phyloP scores from a whole-genome alignment of 2,797 vertebrate genomes.

The Anabacerthia variegaticeps region DNA sequence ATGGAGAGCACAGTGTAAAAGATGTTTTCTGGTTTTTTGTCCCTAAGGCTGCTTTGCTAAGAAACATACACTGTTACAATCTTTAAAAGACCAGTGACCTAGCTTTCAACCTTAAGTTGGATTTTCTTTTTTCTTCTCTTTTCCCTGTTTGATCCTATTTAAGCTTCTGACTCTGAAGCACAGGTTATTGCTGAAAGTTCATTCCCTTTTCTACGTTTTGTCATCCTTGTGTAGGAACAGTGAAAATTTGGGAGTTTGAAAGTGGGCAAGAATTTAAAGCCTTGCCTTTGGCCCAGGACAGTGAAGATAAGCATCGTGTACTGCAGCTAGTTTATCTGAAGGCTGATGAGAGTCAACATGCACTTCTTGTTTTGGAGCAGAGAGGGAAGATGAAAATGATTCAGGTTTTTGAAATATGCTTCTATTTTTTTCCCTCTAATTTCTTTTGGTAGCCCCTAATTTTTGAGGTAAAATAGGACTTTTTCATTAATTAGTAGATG shows the following conservation, averaged over 20 bases:
- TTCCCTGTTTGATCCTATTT: background rate
- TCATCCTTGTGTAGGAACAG: slow-evolving; percentile 64
- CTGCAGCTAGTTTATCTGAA: slow-evolving; percentile 66
- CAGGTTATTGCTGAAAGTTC: background rate
- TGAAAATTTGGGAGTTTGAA: slow-evolving; percentile 77
- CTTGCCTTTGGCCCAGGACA: slow-evolving; percentile 41
- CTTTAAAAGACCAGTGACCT: background rate
- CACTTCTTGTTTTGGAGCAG: slow-evolving; percentile 68
- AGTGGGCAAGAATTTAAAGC: slow-evolving; percentile 72
- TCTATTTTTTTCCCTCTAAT: background rate
- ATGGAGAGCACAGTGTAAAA: background rate
- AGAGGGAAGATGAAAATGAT: slow-evolving; percentile 72
- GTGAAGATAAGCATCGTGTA: slow-evolving; percentile 48
- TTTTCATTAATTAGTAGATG: background rate
- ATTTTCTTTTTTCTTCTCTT: background rate
- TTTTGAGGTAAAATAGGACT: background rate
- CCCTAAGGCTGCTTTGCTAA: background rate
- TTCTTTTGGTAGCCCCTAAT: background rate
- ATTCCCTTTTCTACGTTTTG: background rate
- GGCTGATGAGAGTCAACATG: slow-evolving; percentile 30
- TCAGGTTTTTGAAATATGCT: slow-evolving; percentile 66
- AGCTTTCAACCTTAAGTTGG: background rate
- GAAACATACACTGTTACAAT: background rate
- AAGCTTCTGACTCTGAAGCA: background rate
- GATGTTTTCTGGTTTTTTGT: background rate